phyloP scores from a whole-genome alignment of 2,888 invertebrate species.

The Heterodera filipjevi region DNA sequence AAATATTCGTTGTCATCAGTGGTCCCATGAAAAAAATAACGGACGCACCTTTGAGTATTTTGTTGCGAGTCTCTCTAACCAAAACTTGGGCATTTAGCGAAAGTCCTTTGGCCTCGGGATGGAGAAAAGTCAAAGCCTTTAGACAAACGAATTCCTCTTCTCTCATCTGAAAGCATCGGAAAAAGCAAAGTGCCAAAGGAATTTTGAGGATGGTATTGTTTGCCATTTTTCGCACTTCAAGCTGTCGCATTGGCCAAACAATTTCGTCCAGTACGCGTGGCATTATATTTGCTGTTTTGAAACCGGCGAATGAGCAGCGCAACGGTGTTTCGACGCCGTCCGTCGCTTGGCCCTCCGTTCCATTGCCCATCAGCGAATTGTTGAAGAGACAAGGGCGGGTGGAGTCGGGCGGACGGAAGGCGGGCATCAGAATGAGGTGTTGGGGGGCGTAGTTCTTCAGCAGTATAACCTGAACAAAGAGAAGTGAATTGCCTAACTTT shows the following conservation, averaged over 20 bases:
- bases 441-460: slow-evolving; percentile 65
- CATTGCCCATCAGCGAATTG: slow-evolving; percentile 44
- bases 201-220: neutral
- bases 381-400: slow-evolving; percentile 62
- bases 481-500: neutral
- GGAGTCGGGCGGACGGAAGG: slow-evolving; percentile 57
- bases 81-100: slow-evolving; percentile 48
- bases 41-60: slow-evolving; percentile 52
- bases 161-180: slow-evolving; percentile 73
- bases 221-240: slow-evolving; percentile 66
- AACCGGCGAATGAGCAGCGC: slow-evolving; percentile 57
- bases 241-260: slow-evolving; percentile 89
- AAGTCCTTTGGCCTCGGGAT: slow-evolving; percentile 73
- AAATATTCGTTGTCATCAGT: too few species aligned
- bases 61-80: slow-evolving; percentile 62
- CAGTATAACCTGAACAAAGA: slow-evolving; percentile 36
- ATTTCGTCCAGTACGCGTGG: slow-evolving; percentile 89
- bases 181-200: neutral
- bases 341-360: slow-evolving; percentile 11
- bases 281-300: slow-evolving; percentile 58
- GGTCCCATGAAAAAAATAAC: too few species aligned
- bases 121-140: slow-evolving; percentile 97
- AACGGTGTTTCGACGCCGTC: slow-evolving; percentile 6
- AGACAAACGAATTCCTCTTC: slow-evolving; percentile 97
- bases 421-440: slow-evolving; percentile 64